These are phyloP conservation scores for Manduca sexta DNA, from an alignment of 1,140 invertebrate genomes.

Conservation along the genomic window DNA sequence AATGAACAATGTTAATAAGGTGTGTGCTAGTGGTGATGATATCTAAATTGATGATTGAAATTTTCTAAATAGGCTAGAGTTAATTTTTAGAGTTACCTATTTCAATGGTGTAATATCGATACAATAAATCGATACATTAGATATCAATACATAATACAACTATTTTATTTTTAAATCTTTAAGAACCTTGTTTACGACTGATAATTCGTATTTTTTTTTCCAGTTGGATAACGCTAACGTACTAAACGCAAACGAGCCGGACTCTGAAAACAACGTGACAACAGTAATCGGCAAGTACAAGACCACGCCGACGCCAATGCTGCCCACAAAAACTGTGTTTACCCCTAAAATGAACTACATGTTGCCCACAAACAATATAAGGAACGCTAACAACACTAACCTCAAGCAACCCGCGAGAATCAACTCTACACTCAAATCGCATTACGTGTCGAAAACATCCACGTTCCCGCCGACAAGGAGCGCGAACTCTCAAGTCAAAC, in stretches of 20 bases:
- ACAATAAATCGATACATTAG: too few relatives aligned
- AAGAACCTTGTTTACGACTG: not conserved
- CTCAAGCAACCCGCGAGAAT: conserved; percentile 51
- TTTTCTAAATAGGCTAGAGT: too few relatives aligned
- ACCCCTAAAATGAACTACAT: conserved; percentile 60
- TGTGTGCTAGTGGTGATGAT: conserved; percentile 4
- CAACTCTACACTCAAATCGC: conserved; percentile 47
- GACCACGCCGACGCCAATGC: conserved; percentile 52
- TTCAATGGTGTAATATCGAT: too few relatives aligned
- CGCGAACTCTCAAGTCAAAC: conserved; percentile 55
- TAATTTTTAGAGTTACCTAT: too few relatives aligned
- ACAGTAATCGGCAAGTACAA: conserved; percentile 60
- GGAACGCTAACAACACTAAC: conserved; percentile 59
- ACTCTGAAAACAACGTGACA: conserved; percentile 62
- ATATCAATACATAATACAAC: too few relatives aligned
- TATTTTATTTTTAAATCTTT: too few relatives aligned
- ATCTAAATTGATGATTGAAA: not conserved
- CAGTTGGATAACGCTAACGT: conserved; percentile 63
- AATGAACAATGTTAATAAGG: conserved; percentile 36
- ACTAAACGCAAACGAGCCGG: conserved; percentile 56
- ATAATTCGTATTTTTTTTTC: conserved; percentile 13
- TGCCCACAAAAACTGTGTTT: conserved; percentile 53
- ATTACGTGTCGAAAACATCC: conserved; percentile 60
- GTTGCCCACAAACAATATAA: conserved; percentile 60
- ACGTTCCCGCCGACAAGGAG: conserved; percentile 65